These are phyloP conservation scores for Ormyrus rosae DNA, from an alignment of 2,888 invertebrate species.

Conservation along the genomic window DNA sequence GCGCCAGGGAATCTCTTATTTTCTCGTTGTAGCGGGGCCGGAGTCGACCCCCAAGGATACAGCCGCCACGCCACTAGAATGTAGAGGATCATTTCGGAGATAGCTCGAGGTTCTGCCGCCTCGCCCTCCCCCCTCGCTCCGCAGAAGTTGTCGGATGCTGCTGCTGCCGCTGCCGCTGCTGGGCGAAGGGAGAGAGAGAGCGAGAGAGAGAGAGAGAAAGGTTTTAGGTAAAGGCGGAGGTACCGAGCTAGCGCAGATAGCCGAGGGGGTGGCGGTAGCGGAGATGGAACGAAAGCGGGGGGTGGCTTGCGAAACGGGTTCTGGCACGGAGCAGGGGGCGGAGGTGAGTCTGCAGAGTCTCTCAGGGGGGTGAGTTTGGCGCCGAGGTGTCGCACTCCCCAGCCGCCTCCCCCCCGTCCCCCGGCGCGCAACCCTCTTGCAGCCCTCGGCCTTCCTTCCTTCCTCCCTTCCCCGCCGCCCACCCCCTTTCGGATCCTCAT, in stretches of 20 bases:
- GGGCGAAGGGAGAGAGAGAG: slow-evolving; percentile 58
- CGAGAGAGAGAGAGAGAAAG: slow-evolving; percentile 22
- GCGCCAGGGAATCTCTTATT: slow-evolving; percentile 69
- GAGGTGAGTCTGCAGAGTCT: slow-evolving; percentile 73
- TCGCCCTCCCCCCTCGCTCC: slow-evolving; percentile 61
- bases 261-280: slow-evolving; percentile 64
- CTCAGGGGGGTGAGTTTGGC: slow-evolving; percentile 75
- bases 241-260: slow-evolving; percentile 61
- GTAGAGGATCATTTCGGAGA: slow-evolving; percentile 76
- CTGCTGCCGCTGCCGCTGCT: slow-evolving; percentile 28
- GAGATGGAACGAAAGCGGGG: slow-evolving; percentile 63
- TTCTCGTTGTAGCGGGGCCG: slow-evolving; percentile 65
- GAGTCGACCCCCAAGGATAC: slow-evolving; percentile 65
- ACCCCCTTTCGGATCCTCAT: slow-evolving; percentile 50
- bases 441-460: slow-evolving; percentile 63
- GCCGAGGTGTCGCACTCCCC: slow-evolving; percentile 73
- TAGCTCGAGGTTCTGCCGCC: slow-evolving; percentile 71
- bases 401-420: slow-evolving; percentile 46
- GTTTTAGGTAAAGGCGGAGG: slow-evolving; percentile 59
- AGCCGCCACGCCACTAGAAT: slow-evolving; percentile 67
- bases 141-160: slow-evolving; percentile 71
- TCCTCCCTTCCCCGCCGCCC: slow-evolving; percentile 57
- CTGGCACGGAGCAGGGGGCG: slow-evolving; percentile 65
- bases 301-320: slow-evolving; percentile 61
- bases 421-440: slow-evolving; percentile 48